phyloP scores from a whole-genome alignment of 2,888 invertebrate genomes.

The Zhuqinia jingwanae region DNA sequence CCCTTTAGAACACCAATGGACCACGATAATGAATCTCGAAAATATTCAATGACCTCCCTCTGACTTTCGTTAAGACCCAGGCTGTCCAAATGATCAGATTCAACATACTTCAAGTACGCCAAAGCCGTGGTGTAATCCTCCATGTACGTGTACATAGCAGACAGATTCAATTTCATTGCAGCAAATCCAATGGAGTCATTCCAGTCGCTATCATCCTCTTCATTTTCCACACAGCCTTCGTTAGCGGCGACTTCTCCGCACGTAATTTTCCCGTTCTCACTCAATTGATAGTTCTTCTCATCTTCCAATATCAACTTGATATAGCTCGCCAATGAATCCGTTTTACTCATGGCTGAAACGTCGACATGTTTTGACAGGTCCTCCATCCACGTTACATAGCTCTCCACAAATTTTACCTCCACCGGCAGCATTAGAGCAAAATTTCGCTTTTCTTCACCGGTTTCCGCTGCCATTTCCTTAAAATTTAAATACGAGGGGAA shows the following conservation, averaged over 20 bases:
- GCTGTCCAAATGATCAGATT: not conserved
- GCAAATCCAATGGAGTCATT: not conserved
- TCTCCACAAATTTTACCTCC: not conserved
- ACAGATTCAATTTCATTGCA: not conserved
- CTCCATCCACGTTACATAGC: conserved; percentile 30
- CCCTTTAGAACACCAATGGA: not conserved
- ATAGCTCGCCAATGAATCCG: conserved; percentile 1
- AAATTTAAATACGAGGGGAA: too few relatives aligned
- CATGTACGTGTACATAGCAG: not conserved
- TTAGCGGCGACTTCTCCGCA: too few relatives aligned
- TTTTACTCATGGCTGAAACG: not conserved
- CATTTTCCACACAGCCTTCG: not conserved
- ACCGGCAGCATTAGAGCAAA: not conserved
- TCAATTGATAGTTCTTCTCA: too few relatives aligned
- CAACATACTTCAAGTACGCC: not conserved
- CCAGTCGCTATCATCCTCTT: conserved; percentile 6
- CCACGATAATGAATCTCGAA: not conserved
- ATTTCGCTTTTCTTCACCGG: too few relatives aligned
- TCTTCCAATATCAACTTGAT: not conserved
- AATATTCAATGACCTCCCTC: not conserved
- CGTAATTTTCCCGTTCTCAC: too few relatives aligned
- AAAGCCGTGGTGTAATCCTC: not conserved
- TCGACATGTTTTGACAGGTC: conserved; percentile 1
- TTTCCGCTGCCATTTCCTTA: too few relatives aligned
- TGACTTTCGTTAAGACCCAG: not conserved